Evolutionary conservation across 2,113 vertebrate genomes (phyloP).

Genomic region (Phyllopteryx taeniolatus): DNA sequence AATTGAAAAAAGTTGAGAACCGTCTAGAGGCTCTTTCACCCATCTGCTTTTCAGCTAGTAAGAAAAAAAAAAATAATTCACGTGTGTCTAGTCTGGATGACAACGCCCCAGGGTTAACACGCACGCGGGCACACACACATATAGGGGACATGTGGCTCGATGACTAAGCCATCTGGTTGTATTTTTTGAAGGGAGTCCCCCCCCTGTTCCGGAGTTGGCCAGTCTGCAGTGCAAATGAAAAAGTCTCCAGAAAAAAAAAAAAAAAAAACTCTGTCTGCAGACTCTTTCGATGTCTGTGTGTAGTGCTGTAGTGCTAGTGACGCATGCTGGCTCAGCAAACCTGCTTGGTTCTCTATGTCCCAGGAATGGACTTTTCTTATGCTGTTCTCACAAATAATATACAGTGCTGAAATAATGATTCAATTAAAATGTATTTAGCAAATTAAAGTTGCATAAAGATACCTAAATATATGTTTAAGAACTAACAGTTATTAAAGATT

Average conservation of each 20-base stretch:
- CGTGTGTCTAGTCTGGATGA: constrained; percentile 46
- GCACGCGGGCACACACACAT: constrained; percentile 7
- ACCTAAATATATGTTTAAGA: not conserved
- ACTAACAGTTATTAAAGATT: not conserved
- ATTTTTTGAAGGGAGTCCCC: constrained; percentile 54
- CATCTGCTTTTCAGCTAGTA: not conserved
- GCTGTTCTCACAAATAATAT: not conserved
- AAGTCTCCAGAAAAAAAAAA: not conserved
- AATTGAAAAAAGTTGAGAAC: not conserved
- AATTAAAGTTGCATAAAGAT: not conserved
- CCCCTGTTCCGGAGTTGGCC: constrained; percentile 10
- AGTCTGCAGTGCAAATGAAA: constrained; percentile 23
- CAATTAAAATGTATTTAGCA: not conserved
- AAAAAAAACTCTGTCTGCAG: constrained; percentile 29
- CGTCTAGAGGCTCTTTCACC: constrained; percentile 2
- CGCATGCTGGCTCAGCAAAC: constrained; percentile 14
- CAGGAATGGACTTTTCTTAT: not conserved
- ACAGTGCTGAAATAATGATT: not conserved
- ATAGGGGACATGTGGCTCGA: constrained; percentile 13
- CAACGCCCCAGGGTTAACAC: constrained; percentile 4
- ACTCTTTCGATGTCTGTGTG: constrained; percentile 14
- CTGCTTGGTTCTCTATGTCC: not conserved
- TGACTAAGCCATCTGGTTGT: constrained; percentile 48
- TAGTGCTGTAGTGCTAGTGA: constrained; percentile 13
- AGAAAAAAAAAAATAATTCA: constrained; percentile 32